A percentile compares a stretch with the other conserved stretches of the same genome.
Conservation (phyloP, 2,797 vertebrate species). For the Tragelaphus eurycerus region DNA sequence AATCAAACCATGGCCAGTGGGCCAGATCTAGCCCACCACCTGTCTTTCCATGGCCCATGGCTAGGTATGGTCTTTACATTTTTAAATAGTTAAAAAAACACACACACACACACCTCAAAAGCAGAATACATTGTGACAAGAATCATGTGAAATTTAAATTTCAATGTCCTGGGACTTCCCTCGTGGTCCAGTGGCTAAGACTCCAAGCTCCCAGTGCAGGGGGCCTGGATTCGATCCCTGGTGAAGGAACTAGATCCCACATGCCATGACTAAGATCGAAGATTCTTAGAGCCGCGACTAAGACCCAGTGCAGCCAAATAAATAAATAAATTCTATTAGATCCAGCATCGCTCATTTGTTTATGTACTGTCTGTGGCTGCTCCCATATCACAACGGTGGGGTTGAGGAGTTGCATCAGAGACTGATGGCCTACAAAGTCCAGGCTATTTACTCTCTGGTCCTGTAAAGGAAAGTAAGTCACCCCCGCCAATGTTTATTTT, state of each 20-base stretch:
- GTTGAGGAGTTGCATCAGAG: no score
- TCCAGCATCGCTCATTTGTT: fast-evolving
- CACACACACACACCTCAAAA: no score
- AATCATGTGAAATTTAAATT: neutral
- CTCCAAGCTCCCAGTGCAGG: neutral
- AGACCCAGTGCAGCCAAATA: neutral
- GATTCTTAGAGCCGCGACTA: neutral
- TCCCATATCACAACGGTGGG: fast-evolving
- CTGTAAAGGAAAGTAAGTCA: neutral
- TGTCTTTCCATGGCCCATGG: neutral
- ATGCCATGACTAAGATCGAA: neutral
- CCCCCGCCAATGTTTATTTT: neutral
- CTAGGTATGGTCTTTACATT: neutral
- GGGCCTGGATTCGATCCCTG: neutral
- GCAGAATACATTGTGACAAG: neutral
- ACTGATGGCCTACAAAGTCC: neutral
- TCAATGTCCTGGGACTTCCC: neutral
- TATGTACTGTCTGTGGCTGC: neutral
- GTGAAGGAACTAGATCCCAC: neutral
- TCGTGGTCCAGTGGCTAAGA: neutral
- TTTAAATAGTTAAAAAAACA: neutral
- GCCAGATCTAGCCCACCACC: neutral
- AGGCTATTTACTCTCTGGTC: neutral
- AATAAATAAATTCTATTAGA: neutral
- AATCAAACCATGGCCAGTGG: no score